A percentile compares a stretch with the other conserved stretches of the same genome.
phyloP scores from a whole-genome alignment of 2,888 invertebrate genomes.

The Drosophila ustulata region DNA sequence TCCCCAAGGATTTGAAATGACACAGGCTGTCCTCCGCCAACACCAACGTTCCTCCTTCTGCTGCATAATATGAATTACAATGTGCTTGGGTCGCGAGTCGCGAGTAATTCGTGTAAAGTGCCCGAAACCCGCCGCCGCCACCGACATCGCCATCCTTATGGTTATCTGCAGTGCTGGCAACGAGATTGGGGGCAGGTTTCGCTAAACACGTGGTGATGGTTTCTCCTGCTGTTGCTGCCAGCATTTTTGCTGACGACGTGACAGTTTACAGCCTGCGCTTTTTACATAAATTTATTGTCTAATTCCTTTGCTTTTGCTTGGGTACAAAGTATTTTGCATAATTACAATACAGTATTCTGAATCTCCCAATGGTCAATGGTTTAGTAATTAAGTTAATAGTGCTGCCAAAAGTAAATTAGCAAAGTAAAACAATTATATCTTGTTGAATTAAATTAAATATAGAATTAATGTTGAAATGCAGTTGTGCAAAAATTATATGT shows the following conservation, averaged over 20 bases:
- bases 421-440: not conserved
- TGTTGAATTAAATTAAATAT: not conserved
- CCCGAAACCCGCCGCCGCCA: constrained; percentile 39
- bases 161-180: constrained; percentile 8
- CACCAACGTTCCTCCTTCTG: not conserved
- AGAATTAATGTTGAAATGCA: not conserved
- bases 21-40: constrained; percentile 18
- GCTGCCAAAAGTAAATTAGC: not conserved
- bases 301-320: constrained; percentile 58
- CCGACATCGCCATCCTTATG: constrained; percentile 1
- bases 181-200: constrained; percentile 6
- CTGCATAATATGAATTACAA: constrained; percentile 77
- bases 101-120: constrained; percentile 70
- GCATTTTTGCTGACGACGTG: constrained; percentile 42
- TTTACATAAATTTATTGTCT: constrained; percentile 72
- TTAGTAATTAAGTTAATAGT: not conserved
- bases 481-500: not conserved
- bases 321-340: constrained; percentile 49
- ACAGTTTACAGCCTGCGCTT: constrained; percentile 60
- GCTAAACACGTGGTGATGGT: not conserved
- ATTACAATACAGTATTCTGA: constrained; percentile 27
- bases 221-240: constrained; percentile 9
- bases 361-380: not conserved
- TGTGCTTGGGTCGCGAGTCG: constrained; percentile 62
- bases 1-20: constrained; percentile 68